Evolutionary conservation across 64 coral and sea anemone species (phyloP).

Genomic region (Pocillopora verrucosa): DNA sequence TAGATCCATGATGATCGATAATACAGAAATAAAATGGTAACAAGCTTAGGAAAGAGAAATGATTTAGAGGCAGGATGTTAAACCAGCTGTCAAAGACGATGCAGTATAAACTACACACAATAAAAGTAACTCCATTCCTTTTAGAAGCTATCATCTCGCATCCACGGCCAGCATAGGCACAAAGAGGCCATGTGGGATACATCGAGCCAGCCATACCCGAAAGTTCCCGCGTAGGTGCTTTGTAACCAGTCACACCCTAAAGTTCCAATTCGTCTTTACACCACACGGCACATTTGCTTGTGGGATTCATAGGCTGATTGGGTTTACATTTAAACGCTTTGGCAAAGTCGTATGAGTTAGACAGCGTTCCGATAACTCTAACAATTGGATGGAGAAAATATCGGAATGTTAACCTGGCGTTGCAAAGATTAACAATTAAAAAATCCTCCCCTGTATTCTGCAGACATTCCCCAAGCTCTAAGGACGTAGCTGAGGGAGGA

Average conservation of each 20-base stretch:
- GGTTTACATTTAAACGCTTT: conserved; percentile 76
- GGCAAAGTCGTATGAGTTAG: conserved; percentile 93
- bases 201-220: background rate
- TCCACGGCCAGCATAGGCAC: background rate
- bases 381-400: background rate
- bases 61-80: too few relatives aligned
- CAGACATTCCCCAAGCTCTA: too few relatives aligned
- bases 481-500: too few relatives aligned
- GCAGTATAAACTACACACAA: background rate
- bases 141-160: background rate
- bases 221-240: too few relatives aligned
- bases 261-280: conserved; percentile 40
- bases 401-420: background rate
- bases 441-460: too few relatives aligned
- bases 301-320: conserved; percentile 80
- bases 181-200: background rate
- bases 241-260: background rate
- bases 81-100: background rate
- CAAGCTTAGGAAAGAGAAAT: too few relatives aligned
- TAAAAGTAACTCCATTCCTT: background rate
- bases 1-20: too few relatives aligned
- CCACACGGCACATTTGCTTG: conserved; percentile 93
- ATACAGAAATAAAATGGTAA: too few relatives aligned
- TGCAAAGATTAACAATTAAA: too few relatives aligned
- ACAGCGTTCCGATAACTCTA: conserved; percentile 93